Percentiles rank a stretch among this genome's conserved stretches.
phyloP scores from a whole-genome alignment of 2,113 vertebrate genomes.

The Gasterosteus nipponicus region DNA sequence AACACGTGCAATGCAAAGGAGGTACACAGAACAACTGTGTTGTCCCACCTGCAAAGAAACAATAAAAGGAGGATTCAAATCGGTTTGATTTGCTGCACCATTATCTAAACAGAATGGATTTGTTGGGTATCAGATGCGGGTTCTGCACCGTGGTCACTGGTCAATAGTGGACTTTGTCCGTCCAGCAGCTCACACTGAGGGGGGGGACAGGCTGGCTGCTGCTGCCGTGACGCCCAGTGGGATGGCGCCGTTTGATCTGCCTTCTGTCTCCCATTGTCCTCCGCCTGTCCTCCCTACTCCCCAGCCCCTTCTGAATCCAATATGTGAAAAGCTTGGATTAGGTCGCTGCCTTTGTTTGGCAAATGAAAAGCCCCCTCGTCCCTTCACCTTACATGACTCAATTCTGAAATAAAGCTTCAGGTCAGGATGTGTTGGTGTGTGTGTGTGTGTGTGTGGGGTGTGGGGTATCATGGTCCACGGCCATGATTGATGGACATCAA shows the following conservation, averaged over 20 bases:
- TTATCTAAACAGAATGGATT: neutral
- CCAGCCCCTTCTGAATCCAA: slow-evolving; percentile 41
- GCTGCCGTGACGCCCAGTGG: slow-evolving; percentile 57
- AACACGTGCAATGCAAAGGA: neutral
- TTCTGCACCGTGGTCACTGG: slow-evolving; percentile 30
- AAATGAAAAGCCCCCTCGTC: slow-evolving; percentile 49
- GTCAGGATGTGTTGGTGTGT: slow-evolving; percentile 3
- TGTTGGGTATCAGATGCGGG: neutral
- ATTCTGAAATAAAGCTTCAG: slow-evolving; percentile 35
- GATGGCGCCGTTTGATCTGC: slow-evolving; percentile 68
- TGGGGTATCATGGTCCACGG: slow-evolving; percentile 14
- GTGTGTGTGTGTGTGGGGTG: too few relatives aligned
- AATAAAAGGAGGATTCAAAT: neutral
- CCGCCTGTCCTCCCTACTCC: slow-evolving; percentile 9
- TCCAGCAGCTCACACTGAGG: slow-evolving; percentile 49
- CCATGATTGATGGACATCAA: slow-evolving; percentile 47
- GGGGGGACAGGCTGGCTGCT: slow-evolving; percentile 59
- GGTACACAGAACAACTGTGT: neutral
- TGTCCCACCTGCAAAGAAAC: neutral
- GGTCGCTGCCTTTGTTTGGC: slow-evolving; percentile 62
- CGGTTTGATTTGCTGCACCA: neutral
- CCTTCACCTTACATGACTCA: slow-evolving; percentile 36
- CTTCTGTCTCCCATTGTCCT: slow-evolving; percentile 68
- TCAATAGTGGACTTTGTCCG: slow-evolving; percentile 70
- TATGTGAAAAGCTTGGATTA: slow-evolving; percentile 62